These are phyloP conservation scores for Drosophila quinaria DNA, from an alignment of 2,888 invertebrate genomes.

Conservation along the genomic window DNA sequence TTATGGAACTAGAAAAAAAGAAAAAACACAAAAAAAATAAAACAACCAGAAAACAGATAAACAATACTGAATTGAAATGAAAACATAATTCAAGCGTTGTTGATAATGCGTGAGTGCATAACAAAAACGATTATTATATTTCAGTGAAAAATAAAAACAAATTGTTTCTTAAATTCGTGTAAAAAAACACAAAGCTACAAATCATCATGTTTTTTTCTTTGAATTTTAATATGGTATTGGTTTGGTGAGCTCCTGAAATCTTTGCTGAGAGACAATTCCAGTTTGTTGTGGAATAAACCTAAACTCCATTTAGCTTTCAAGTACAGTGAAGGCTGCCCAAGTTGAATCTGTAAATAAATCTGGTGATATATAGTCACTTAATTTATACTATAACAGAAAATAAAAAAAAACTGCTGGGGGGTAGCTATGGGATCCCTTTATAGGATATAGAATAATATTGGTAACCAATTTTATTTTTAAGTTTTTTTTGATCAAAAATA, in stretches of 20 bases:
- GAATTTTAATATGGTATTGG: background rate
- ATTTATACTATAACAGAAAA: too few species aligned
- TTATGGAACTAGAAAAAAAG: constrained; percentile 47
- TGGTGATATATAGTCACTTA: background rate
- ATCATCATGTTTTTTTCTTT: constrained; percentile 11
- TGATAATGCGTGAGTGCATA: constrained; percentile 73
- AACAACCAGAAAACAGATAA: constrained; percentile 18
- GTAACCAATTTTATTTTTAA: too few species aligned
- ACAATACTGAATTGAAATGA: constrained; percentile 54
- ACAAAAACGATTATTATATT: constrained; percentile 80
- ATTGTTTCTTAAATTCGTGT: constrained; percentile 83
- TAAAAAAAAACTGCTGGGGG: too few species aligned
- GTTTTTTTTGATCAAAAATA: too few species aligned
- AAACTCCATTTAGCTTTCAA: background rate
- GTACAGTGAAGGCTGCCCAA: background rate
- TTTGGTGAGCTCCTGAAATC: constrained; percentile 11
- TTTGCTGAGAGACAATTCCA: constrained; percentile 9
- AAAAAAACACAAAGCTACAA: constrained; percentile 76
- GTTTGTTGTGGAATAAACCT: constrained; percentile 3
- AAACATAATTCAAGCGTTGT: constrained; percentile 61
- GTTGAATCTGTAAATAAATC: background rate
- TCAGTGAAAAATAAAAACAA: constrained; percentile 80
- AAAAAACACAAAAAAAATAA: constrained; percentile 20
- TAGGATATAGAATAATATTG: too few species aligned
- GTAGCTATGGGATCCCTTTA: too few species aligned